Evolutionary conservation across 2,888 invertebrate genomes (phyloP).

Genomic region (Synergus laeviventris): DNA sequence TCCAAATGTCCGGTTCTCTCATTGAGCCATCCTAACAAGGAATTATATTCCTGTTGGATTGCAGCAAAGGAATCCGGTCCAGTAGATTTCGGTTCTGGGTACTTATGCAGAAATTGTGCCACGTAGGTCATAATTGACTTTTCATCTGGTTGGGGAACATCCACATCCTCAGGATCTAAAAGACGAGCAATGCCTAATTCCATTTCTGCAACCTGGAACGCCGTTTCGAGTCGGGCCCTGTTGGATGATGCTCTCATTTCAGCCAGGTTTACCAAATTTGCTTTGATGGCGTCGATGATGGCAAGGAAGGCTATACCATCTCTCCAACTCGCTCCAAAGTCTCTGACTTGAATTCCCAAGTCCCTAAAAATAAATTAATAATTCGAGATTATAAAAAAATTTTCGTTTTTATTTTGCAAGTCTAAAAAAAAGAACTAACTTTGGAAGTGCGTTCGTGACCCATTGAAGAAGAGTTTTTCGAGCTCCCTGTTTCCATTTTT

Average conservation of each 20-base stretch:
- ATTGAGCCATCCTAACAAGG: conserved; percentile 88
- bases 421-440: conserved; percentile 77
- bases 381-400: neutral
- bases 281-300: conserved; percentile 95
- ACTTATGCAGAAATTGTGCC: conserved; percentile 97
- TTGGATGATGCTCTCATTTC: conserved; percentile 88
- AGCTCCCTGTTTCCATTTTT: conserved; percentile 92
- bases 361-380: conserved; percentile 79
- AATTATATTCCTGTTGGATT: conserved; percentile 88
- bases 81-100: conserved; percentile 90
- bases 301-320: conserved; percentile 97
- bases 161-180: conserved; percentile 96
- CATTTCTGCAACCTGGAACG: conserved; percentile 94
- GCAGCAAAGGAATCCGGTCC: conserved; percentile 86
- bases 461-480: conserved; percentile 94
- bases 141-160: conserved; percentile 96
- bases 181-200: conserved; percentile 94
- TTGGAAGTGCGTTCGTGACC: conserved; percentile 94
- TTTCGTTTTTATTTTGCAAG: neutral
- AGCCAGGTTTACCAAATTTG: conserved; percentile 92
- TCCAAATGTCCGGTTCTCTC: conserved; percentile 87
- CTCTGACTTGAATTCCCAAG: conserved; percentile 91
- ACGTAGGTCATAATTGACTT: conserved; percentile 99
- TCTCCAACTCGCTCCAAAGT: conserved; percentile 97
- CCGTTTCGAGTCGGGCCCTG: conserved; percentile 90